These are phyloP conservation scores for Cephus nigrinus DNA, from an alignment of 2,888 invertebrate species.

Conservation along the genomic window DNA sequence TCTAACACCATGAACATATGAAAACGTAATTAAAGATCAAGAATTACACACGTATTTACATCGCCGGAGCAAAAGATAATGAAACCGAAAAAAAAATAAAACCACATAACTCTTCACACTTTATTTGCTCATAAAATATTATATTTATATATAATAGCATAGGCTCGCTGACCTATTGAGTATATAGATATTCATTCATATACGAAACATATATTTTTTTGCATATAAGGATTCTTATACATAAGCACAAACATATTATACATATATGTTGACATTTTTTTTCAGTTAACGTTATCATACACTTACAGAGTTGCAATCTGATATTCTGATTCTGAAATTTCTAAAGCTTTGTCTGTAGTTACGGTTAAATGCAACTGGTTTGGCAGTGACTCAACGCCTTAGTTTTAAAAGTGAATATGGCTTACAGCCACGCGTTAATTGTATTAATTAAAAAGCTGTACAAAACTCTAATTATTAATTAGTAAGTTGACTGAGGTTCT, in stretches of 20 bases:
- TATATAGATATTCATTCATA: constrained; percentile 36
- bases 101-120: constrained; percentile 40
- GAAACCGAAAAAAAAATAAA: constrained; percentile 18
- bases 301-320: constrained; percentile 10
- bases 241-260: constrained; percentile 43
- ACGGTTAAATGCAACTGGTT: constrained; percentile 46
- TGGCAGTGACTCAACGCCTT: constrained; percentile 54
- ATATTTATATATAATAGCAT: constrained; percentile 31
- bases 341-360: constrained; percentile 24
- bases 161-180: constrained; percentile 33
- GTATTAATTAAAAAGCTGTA: constrained; percentile 61
- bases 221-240: constrained; percentile 35
- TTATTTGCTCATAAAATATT: constrained; percentile 48
- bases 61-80: constrained; percentile 2
- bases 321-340: constrained; percentile 23
- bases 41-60: background rate
- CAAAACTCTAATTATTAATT: constrained; percentile 52
- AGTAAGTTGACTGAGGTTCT: constrained; percentile 50
- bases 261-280: constrained; percentile 30
- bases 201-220: constrained; percentile 29
- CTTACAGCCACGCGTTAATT: constrained; percentile 51
- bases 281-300: constrained; percentile 21
- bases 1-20: constrained; percentile 13
- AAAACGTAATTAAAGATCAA: constrained; percentile 10
- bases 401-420: constrained; percentile 34